Evolutionary conservation across 2,797 vertebrate genomes (phyloP).

Genomic region (Myoxocephalus aenaeus): DNA sequence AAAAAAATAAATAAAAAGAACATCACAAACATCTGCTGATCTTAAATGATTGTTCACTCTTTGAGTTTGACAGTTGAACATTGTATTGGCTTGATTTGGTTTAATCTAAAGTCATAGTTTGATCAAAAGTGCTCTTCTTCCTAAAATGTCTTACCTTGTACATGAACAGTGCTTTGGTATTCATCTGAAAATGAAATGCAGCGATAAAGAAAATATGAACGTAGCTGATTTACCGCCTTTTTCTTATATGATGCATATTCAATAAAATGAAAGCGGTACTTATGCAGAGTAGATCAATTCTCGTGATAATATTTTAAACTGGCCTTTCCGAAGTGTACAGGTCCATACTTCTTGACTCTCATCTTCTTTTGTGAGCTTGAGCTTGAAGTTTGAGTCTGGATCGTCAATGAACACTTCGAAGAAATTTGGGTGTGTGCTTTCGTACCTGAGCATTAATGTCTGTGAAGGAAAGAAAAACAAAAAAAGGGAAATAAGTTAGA

Average conservation of each 20-base stretch:
- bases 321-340: background rate
- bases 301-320: background rate
- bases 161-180: background rate
- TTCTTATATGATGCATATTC: background rate
- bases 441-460: slow-evolving; percentile 16
- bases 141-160: background rate
- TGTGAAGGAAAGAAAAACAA: background rate
- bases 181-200: background rate
- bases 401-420: slow-evolving; percentile 23
- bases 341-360: background rate
- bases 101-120: no score
- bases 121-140: background rate
- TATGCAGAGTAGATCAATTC: background rate
- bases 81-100: no score
- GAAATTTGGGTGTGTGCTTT: slow-evolving; percentile 15
- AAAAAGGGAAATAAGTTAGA: background rate
- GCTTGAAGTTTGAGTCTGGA: background rate
- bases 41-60: no score
- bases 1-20: no score
- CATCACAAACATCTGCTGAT: no score
- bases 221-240: background rate
- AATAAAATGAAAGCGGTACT: background rate
- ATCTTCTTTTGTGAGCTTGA: background rate
- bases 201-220: background rate
- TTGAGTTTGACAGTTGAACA: no score